Evolutionary conservation across 2,113 vertebrate species (phyloP).

Genomic region (Malaclemys terrapin): DNA sequence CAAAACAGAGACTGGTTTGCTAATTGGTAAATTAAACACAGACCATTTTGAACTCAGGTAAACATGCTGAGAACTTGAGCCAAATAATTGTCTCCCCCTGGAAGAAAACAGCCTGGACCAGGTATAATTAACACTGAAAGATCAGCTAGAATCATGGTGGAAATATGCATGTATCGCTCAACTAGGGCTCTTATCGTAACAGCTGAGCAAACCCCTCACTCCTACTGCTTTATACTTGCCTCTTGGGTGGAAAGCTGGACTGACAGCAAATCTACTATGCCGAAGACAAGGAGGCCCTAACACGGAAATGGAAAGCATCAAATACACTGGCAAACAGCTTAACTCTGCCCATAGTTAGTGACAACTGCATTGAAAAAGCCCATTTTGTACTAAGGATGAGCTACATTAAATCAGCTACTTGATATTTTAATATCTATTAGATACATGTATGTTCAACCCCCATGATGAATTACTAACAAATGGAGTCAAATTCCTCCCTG

Average conservation of each 20-base stretch:
- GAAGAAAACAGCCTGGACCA: conserved; percentile 17
- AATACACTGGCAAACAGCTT: not conserved
- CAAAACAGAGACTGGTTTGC: conserved; percentile 7
- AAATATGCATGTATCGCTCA: not conserved
- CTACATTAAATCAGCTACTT: not conserved
- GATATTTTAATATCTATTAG: not conserved
- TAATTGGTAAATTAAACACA: conserved; percentile 5
- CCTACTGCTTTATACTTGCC: not conserved
- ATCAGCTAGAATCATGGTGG: not conserved
- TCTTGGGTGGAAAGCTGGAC: not conserved
- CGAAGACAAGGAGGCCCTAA: not conserved
- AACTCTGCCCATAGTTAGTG: not conserved
- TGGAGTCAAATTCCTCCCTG: not conserved
- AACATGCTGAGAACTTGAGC: conserved; percentile 37
- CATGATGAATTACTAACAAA: not conserved
- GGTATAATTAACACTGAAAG: not conserved
- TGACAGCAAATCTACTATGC: not conserved
- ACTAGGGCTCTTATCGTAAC: not conserved
- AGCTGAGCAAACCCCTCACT: conserved; percentile 17
- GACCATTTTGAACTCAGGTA: conserved; percentile 35
- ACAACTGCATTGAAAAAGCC: not conserved
- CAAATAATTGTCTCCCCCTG: conserved; percentile 12
- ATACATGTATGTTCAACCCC: too few relatives aligned
- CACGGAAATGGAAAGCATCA: not conserved
- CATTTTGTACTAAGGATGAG: not conserved